A percentile compares a stretch with the other conserved stretches of the same genome.
phyloP scores from a whole-genome alignment of 2,888 invertebrate species.

The Dolomedes plantarius region DNA sequence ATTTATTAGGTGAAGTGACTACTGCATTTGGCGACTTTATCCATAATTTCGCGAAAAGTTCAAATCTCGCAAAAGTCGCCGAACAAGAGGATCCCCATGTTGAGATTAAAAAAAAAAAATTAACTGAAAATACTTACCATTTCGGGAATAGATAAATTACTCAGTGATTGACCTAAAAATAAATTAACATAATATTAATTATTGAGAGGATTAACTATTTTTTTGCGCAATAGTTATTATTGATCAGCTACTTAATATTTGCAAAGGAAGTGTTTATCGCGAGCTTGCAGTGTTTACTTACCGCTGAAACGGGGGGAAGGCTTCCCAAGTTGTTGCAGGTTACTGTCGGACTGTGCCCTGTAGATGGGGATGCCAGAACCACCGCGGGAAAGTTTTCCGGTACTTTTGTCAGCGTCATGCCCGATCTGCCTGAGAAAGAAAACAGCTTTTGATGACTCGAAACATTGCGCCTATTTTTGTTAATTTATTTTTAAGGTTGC shows the following conservation, averaged over 20 bases:
- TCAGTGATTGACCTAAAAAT: conserved; percentile 44
- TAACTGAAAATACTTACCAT: conserved; percentile 35
- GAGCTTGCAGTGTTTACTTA: background rate
- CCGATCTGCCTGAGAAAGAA: conserved; percentile 51
- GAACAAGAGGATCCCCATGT: too few species aligned
- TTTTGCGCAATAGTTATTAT: too few species aligned
- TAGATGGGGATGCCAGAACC: conserved; percentile 56
- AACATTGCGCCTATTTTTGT: too few species aligned
- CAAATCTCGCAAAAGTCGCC: too few species aligned
- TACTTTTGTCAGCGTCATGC: conserved; percentile 3
- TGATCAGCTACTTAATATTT: too few species aligned
- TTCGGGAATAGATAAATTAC: conserved; percentile 42
- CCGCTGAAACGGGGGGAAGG: conserved; percentile 24
- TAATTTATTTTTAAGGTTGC: too few species aligned
- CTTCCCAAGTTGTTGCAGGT: conserved; percentile 28
- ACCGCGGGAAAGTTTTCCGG: conserved; percentile 8
- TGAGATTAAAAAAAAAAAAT: background rate
- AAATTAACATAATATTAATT: too few species aligned
- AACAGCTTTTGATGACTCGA: background rate
- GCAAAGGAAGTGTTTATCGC: too few species aligned
- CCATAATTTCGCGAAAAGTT: too few species aligned
- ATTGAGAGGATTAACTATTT: too few species aligned
- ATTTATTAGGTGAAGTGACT: too few species aligned
- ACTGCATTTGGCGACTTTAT: too few species aligned
- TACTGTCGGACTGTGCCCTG: conserved; percentile 49